A percentile compares a stretch with the other conserved stretches of the same genome.
phyloP scores from a whole-genome alignment of 1,140 invertebrate genomes.

The Metopolophium dirhodum region DNA sequence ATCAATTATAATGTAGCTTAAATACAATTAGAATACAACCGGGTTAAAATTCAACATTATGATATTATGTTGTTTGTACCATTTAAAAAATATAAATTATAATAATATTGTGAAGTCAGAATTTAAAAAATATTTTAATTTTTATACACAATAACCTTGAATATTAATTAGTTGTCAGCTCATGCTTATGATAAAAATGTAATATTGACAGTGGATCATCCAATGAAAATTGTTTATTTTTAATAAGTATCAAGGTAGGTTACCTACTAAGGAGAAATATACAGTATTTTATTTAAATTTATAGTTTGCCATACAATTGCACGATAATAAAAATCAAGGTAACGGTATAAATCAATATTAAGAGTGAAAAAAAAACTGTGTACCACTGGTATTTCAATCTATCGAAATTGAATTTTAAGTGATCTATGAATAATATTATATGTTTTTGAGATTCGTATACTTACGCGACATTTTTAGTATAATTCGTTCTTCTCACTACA shows the following conservation, averaged over 20 bases:
- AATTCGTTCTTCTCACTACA: not conserved
- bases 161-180: not conserved
- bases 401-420: not conserved
- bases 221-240: not conserved
- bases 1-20: not conserved
- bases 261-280: not conserved
- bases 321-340: not conserved
- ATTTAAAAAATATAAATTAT: not conserved
- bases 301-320: not conserved
- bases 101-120: not conserved
- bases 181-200: not conserved
- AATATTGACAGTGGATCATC: not conserved
- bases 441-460: not conserved
- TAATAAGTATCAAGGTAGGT: not conserved
- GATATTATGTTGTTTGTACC: not conserved
- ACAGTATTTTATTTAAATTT: not conserved
- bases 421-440: not conserved
- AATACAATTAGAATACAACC: not conserved
- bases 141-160: not conserved
- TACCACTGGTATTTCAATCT: not conserved
- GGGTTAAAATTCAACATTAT: not conserved
- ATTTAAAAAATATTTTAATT: not conserved
- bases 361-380: not conserved
- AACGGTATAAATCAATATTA: not conserved
- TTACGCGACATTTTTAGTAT: constrained; percentile 23